These are phyloP conservation scores for Cyclina sinensis DNA, from an alignment of 1,140 invertebrate genomes.

Conservation along the genomic window DNA sequence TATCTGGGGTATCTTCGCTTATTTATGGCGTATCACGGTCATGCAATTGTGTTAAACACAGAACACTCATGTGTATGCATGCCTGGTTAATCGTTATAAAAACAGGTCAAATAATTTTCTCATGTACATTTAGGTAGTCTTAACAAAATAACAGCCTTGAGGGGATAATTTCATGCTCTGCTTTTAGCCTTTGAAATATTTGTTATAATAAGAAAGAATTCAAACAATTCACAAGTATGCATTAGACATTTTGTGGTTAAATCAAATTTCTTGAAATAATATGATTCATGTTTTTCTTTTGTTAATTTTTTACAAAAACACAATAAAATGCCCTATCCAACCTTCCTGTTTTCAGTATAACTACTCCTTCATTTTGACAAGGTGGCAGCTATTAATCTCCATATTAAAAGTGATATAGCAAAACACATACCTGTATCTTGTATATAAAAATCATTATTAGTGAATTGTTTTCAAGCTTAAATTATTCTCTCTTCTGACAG, in stretches of 20 bases:
- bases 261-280: background rate
- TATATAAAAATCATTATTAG: no score
- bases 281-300: no score
- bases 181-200: constrained; percentile 4
- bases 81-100: constrained; percentile 42
- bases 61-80: constrained; percentile 39
- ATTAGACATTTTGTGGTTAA: background rate
- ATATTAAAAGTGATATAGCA: no score
- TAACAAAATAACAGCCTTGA: constrained; percentile 9
- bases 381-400: no score
- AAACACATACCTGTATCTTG: no score
- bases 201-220: constrained; percentile 24
- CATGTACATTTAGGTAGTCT: constrained; percentile 29
- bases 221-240: constrained; percentile 5
- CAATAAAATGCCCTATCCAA: no score
- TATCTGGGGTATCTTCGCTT: background rate
- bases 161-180: constrained; percentile 51
- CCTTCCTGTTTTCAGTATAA: no score
- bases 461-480: no score
- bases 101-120: constrained; percentile 42
- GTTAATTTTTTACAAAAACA: no score
- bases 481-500: no score
- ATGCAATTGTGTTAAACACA: constrained; percentile 41
- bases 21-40: constrained; percentile 36
- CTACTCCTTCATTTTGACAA: no score